Evolutionary conservation across 1,140 invertebrate genomes (phyloP).

Genomic region (Phthorimaea operculella): DNA sequence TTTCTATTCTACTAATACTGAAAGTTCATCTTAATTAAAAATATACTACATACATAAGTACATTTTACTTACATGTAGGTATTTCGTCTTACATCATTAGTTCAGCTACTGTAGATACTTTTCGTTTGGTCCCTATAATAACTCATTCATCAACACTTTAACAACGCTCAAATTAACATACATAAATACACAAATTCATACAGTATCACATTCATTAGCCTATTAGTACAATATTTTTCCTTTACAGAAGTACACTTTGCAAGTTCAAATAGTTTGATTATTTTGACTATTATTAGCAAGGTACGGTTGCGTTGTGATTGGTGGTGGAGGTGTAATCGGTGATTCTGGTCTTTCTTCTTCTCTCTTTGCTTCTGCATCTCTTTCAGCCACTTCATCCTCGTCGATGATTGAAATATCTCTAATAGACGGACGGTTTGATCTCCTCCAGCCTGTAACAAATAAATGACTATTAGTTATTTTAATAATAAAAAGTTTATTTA

Average conservation of each 20-base stretch:
- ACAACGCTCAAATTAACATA: no score
- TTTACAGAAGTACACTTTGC: no score
- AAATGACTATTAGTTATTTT: not conserved
- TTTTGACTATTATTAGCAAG: not conserved
- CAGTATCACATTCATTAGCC: no score
- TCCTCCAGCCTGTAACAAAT: not conserved
- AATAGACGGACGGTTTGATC: not conserved
- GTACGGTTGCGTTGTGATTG: not conserved
- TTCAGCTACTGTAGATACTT: no score
- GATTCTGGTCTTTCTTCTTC: not conserved
- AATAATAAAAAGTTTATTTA: no score
- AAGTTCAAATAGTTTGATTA: not conserved
- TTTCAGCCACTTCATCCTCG: slow-evolving; percentile 1
- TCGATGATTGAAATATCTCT: slow-evolving; percentile 1
- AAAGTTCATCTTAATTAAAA: not conserved
- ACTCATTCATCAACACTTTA: no score
- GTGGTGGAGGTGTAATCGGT: not conserved
- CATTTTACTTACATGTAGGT: no score
- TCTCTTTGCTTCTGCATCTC: not conserved
- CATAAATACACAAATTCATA: no score
- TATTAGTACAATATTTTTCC: no score
- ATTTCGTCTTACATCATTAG: no score
- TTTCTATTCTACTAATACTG: not conserved
- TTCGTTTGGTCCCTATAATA: no score
- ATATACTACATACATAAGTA: no score